Base-by-base conservation (phyloP, 1,140 invertebrate species). In the Pristionchus pacificus region DNA sequence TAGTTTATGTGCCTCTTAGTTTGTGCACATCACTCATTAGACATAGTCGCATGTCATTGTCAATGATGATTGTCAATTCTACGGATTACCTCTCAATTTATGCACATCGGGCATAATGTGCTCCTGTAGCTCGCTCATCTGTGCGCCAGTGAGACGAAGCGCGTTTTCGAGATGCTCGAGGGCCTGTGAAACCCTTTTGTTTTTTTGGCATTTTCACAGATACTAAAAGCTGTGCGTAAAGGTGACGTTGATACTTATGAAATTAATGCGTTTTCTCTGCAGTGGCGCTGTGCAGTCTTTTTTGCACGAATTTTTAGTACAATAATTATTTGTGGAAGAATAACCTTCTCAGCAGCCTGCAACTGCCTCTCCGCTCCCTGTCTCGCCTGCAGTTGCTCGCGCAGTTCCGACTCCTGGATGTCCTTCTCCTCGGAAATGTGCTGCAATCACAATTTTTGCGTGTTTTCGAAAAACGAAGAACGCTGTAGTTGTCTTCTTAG, bases 371-470 rank as follows among this genome's bases (percentile, higher is more conserved):
- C 79, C 2, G 79, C 79, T 15, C 74, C 79, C 2, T 77, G 31
- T 15, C 79, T 28, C 1, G 79, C 79, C 57, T 76, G 65, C 60
- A 81, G 70, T 60, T 81, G 77, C 49, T 81, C 77, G 30, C 76
- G 62, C 29, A 81, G 70, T 63, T 81, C 79, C 0, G 70, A 59
- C 67, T 81, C 79, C 13, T 79, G 79, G 30, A 81, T 58, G 28
- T 79, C 79, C 62, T 82, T 79, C 64, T 81, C 79, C 32, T 79
- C 75, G 59, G 68, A 74, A 29, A 81, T 66, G 59, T 81, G 78
- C 72, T 80, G 60, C 25, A 80, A 74, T 61, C 29, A 3, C 25
- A 30, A 10, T 61, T 61, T 61, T 6, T 15, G 6, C 29, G 25
- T 3, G 6, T 61, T 6, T 10, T 10, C 60, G 60, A 61, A 61